A percentile compares a stretch with the other conserved stretches of the same genome.
phyloP scores from a whole-genome alignment of 1,140 invertebrate genomes.

The Hetaerina americana region DNA sequence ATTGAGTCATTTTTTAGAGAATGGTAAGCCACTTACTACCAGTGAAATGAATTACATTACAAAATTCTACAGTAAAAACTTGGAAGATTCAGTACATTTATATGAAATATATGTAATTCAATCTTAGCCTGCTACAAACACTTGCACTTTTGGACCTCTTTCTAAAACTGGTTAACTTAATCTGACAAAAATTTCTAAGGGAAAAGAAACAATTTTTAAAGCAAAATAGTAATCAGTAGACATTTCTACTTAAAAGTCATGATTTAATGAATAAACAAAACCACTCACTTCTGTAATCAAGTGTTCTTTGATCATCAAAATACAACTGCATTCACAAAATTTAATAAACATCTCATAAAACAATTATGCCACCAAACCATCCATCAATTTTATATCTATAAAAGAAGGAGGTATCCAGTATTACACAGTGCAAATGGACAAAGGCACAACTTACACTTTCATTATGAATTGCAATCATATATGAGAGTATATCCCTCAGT shows the following conservation, averaged over 20 bases:
- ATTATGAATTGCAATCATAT: background rate
- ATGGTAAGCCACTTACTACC: background rate
- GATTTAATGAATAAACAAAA: too few relatives aligned
- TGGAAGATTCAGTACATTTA: background rate
- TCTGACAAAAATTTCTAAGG: too few relatives aligned
- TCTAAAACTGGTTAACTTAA: too few relatives aligned
- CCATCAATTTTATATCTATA: background rate
- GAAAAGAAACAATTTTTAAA: too few relatives aligned
- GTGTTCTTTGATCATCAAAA: background rate
- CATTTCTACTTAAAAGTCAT: background rate
- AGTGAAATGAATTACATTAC: background rate
- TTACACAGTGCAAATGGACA: background rate
- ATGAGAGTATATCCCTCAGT: background rate
- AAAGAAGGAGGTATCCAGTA: background rate
- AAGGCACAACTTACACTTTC: background rate
- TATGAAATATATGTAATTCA: conserved; percentile 1
- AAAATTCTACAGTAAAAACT: background rate
- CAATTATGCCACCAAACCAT: background rate
- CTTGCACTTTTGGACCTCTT: background rate
- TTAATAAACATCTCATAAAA: background rate
- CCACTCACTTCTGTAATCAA: background rate
- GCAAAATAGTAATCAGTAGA: too few relatives aligned
- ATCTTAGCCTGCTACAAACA: background rate
- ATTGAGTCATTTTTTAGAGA: background rate
- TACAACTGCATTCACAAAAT: background rate